phyloP scores from a whole-genome alignment of 2,797 vertebrate genomes.

The Dicrostonyx torquatus region DNA sequence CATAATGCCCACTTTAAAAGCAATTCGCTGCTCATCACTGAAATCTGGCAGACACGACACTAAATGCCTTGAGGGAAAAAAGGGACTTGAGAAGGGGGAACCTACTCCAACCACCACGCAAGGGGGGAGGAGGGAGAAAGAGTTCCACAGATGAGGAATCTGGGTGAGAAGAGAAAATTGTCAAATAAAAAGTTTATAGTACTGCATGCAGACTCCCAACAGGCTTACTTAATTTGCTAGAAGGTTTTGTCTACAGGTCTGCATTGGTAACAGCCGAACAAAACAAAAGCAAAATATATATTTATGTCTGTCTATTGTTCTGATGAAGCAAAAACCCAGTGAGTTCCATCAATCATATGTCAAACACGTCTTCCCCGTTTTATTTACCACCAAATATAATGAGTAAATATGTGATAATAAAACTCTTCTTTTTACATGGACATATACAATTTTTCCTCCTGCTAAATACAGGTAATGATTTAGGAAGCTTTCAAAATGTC shows the following conservation, averaged over 20 bases:
- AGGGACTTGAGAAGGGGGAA: constrained; percentile 88
- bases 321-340: constrained; percentile 88
- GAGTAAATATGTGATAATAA: constrained; percentile 93
- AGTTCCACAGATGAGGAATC: constrained; percentile 85
- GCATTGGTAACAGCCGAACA: constrained; percentile 87
- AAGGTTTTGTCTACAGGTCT: constrained; percentile 87
- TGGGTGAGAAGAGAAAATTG: constrained; percentile 88
- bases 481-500: constrained; percentile 91
- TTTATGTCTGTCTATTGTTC: constrained; percentile 90
- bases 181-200: constrained; percentile 88
- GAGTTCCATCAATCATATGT: constrained; percentile 89
- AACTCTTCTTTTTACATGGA: constrained; percentile 89
- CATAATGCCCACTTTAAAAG: constrained; percentile 97
- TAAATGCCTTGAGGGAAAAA: constrained; percentile 91
- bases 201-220: constrained; percentile 86
- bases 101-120: constrained; percentile 87
- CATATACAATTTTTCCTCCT: constrained; percentile 88
- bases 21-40: constrained; percentile 95
- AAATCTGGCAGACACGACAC: constrained; percentile 96
- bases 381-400: constrained; percentile 91
- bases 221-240: constrained; percentile 88
- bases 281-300: constrained; percentile 91
- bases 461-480: constrained; percentile 91
- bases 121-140: constrained; percentile 33
- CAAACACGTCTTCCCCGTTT: constrained; percentile 88